These are phyloP conservation scores for Lasioglossum zephyrum DNA, from an alignment of 2,888 invertebrate genomes.

Conservation along the genomic window DNA sequence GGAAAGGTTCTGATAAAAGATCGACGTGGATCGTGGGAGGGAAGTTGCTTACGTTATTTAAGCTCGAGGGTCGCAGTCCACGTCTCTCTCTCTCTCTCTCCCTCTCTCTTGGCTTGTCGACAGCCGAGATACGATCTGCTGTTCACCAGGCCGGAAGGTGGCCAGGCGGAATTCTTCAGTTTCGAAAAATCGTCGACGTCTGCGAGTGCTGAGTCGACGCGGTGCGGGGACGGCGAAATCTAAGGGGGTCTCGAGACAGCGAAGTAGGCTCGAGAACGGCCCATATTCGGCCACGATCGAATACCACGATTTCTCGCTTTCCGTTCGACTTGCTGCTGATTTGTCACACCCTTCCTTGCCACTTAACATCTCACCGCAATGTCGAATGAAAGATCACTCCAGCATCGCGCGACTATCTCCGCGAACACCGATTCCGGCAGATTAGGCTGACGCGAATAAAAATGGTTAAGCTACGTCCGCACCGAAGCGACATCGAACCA, in stretches of 20 bases:
- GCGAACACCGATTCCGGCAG: not conserved
- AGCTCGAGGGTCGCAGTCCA: conserved; percentile 24
- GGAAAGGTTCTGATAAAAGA: conserved; percentile 20
- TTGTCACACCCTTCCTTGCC: conserved; percentile 38
- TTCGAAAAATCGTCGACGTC: conserved; percentile 54
- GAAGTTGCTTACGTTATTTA: conserved; percentile 53
- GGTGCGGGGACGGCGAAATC: conserved; percentile 42
- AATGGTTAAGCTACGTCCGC: not conserved
- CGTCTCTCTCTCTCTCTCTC: conserved; percentile 12
- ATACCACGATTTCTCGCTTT: conserved; percentile 41
- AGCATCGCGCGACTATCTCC: not conserved
- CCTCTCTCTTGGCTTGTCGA: conserved; percentile 18
- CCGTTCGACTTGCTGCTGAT: conserved; percentile 46
- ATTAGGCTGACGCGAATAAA: conserved; percentile 5
- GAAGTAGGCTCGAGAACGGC: conserved; percentile 44
- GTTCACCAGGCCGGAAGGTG: conserved; percentile 37
- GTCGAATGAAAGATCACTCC: conserved; percentile 7
- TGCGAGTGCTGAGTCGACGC: conserved; percentile 65
- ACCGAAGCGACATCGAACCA: not conserved
- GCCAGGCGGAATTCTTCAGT: conserved; percentile 41
- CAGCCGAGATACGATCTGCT: conserved; percentile 53
- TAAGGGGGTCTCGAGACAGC: conserved; percentile 50
- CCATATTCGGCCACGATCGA: conserved; percentile 32
- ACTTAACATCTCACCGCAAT: conserved; percentile 14
- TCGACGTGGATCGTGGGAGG: not conserved